Evolutionary conservation across 2,113 vertebrate genomes (phyloP).

Genomic region (Herpetotheres cachinnans): DNA sequence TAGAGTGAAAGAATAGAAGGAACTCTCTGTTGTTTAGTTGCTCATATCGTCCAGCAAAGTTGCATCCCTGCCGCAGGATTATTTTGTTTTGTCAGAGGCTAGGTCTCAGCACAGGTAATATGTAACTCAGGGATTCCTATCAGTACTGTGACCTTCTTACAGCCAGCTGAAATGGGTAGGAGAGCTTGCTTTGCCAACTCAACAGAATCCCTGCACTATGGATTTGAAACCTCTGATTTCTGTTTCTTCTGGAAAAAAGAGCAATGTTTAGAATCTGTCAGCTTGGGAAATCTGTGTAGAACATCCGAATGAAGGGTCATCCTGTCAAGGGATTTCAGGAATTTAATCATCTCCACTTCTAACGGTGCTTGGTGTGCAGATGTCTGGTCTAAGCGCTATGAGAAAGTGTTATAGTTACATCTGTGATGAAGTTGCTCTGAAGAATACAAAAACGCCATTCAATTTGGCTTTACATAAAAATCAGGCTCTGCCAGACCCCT

Average conservation of each 20-base stretch:
- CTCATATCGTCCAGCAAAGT: background rate
- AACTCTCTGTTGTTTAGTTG: background rate
- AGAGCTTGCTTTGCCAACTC: background rate
- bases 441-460: background rate
- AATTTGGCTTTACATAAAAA: background rate
- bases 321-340: background rate
- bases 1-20: background rate
- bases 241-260: background rate
- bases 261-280: background rate
- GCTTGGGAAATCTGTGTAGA: background rate
- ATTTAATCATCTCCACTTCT: background rate
- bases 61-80: background rate
- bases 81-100: background rate
- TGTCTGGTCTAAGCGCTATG: background rate
- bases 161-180: background rate
- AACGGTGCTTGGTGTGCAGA: background rate
- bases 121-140: fast-evolving
- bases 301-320: background rate
- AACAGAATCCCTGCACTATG: background rate
- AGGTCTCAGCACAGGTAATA: background rate
- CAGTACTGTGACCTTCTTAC: background rate
- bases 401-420: background rate
- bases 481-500: background rate
- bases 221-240: background rate
- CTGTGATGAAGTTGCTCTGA: background rate